Evolutionary conservation across 2,113 vertebrate genomes (phyloP), one percentile per base, ranked within the genome.

Genomic region (Macrotus californicus): DNA sequence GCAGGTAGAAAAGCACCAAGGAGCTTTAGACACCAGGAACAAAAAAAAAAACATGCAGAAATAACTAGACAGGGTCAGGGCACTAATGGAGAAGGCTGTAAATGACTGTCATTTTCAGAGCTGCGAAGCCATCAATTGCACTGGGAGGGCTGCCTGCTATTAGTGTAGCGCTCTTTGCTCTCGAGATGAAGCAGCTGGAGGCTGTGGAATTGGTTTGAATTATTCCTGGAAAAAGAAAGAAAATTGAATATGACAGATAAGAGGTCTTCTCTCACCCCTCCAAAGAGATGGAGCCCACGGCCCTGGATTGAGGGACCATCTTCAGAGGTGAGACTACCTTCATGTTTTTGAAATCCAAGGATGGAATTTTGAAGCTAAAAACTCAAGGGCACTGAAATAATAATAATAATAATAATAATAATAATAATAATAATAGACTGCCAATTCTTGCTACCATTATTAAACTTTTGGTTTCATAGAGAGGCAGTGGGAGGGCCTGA

Each of bases 101-200:
- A 97, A 97, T 97, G 96, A 96, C 96, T 96, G 89, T 97, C 95
- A 97, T 97, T 97, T 96, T 93, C 96, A 93, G 93, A 97, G 88
- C 93, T 89, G 89, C 80, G 97, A 97, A 97, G 93, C 91, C 96
- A 84, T 94, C 93, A 93, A 97, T 96, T 77, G 91, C 64, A 13
- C 82, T 19, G 79, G 64, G 94, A 97, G 93, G 83, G 52, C 89
- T 80, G 94, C 91, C 95, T 97, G 96, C 91, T 94, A 94, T 96
- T 94, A 95, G 91, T 22, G 73, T 41, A 76, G 96, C 93, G 86
- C 95, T 96, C 94, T 94, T 66, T 83, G 93, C 91, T 96, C 93
- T 97, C 94, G 83, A 83, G 77, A 95, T 85, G 93, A 91, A 94
- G 93, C 96, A 96, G 96, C 94, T 95, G 95, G 64, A 95, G 87